Evolutionary conservation across 2,113 vertebrate genomes (phyloP).

Genomic region (Polyodon spathula): DNA sequence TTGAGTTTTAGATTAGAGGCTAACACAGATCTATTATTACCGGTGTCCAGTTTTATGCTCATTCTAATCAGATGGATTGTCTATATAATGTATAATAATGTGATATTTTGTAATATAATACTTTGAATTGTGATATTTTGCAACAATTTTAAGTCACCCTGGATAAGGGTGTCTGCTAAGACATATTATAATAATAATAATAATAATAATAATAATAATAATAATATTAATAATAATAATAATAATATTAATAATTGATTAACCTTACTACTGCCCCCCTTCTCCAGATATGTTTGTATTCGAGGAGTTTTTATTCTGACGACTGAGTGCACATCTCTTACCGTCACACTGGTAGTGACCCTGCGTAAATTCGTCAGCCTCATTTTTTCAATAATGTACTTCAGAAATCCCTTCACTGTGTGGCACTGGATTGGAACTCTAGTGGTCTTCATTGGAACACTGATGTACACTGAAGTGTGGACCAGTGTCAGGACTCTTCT

Average conservation of each 20-base stretch:
- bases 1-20: no score
- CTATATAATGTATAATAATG: no score
- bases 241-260: neutral
- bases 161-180: no score
- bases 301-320: conserved; percentile 89
- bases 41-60: no score
- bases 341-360: conserved; percentile 88
- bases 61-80: no score
- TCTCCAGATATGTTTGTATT: conserved; percentile 83
- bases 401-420: conserved; percentile 82
- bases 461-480: conserved; percentile 88
- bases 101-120: no score
- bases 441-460: conserved; percentile 80
- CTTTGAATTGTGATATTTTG: no score
- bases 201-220: no score
- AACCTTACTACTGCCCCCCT: conserved; percentile 22
- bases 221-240: no score
- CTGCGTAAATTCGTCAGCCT: conserved; percentile 94
- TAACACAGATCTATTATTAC: no score
- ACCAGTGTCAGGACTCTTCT: conserved; percentile 44
- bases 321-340: conserved; percentile 88
- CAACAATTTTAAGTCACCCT: no score
- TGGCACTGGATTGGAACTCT: conserved; percentile 90
- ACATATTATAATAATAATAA: no score
- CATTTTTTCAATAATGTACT: conserved; percentile 92